Percentiles rank a stretch among this genome's conserved stretches.
These are phyloP conservation scores for Desmophyllum pertusum DNA, from an alignment of 92 coral and sea anemone species.

Conservation along the genomic window DNA sequence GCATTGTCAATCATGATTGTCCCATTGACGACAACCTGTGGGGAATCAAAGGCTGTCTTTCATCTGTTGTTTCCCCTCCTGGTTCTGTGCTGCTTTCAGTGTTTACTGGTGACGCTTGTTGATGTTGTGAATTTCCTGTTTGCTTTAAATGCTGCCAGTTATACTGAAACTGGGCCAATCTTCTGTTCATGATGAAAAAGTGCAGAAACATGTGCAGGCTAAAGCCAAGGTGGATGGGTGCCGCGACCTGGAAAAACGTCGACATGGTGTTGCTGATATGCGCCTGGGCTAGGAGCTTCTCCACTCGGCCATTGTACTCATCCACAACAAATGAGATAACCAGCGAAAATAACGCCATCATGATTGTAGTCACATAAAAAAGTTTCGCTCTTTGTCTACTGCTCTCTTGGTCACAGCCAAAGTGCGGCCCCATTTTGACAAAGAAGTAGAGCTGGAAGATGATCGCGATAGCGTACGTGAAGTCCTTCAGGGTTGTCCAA, in stretches of 20 bases:
- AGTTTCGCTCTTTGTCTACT: constrained; percentile 52
- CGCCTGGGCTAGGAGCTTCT: constrained; percentile 52
- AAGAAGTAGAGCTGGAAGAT: constrained; percentile 82
- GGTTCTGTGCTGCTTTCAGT: background rate
- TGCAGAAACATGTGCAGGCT: constrained; percentile 87
- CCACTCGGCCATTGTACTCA: constrained; percentile 79
- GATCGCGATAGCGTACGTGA: constrained; percentile 63
- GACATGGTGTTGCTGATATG: constrained; percentile 52
- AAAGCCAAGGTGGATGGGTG: constrained; percentile 83
- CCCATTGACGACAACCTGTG: background rate
- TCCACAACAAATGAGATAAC: constrained; percentile 72
- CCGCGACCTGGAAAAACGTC: constrained; percentile 69
- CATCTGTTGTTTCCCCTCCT: constrained; percentile 19
- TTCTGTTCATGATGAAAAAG: constrained; percentile 74
- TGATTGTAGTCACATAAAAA: constrained; percentile 69
- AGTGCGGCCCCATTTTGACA: constrained; percentile 86
- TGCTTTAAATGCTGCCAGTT: constrained; percentile 1
- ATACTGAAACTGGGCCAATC: constrained; percentile 57
- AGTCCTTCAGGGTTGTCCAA: constrained; percentile 73
- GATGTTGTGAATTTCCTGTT: constrained; percentile 27
- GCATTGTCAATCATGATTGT: background rate
- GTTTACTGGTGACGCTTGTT: constrained; percentile 22
- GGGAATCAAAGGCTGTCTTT: constrained; percentile 53
- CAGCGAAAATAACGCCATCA: constrained; percentile 73
- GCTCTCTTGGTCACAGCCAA: constrained; percentile 57